Percentiles rank a stretch among this genome's conserved stretches.
These are phyloP conservation scores for Nicator chloris DNA, from an alignment of 2,113 vertebrate species.

Conservation along the genomic window DNA sequence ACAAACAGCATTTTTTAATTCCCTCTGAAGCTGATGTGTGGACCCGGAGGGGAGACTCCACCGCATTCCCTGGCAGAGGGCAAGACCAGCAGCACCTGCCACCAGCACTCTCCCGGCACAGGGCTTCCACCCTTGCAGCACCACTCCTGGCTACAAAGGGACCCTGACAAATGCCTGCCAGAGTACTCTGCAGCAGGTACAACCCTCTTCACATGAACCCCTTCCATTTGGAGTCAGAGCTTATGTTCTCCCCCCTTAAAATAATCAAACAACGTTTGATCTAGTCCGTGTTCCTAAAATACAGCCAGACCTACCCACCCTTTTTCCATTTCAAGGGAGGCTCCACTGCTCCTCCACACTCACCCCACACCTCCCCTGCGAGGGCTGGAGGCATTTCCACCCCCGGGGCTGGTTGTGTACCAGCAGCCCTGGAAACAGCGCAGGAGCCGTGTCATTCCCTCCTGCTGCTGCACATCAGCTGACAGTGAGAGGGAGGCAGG, in stretches of 20 bases:
- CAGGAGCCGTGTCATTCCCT: conserved; percentile 26
- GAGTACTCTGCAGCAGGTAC: not conserved
- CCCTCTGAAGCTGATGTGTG: not conserved
- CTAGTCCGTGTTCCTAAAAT: not conserved
- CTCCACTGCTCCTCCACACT: not conserved
- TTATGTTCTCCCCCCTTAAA: not conserved
- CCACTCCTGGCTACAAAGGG: not conserved
- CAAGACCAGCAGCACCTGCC: not conserved
- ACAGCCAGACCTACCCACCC: not conserved
- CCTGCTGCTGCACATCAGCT: conserved; percentile 6
- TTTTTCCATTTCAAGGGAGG: not conserved
- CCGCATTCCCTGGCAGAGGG: not conserved
- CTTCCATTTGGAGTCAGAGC: fast-evolving
- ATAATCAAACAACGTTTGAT: not conserved
- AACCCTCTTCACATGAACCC: not conserved
- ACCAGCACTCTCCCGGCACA: not conserved
- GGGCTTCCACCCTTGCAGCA: not conserved
- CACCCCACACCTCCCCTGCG: not conserved
- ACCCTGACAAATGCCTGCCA: not conserved
- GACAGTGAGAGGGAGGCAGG: not conserved
- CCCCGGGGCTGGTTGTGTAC: not conserved
- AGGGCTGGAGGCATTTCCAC: not conserved
- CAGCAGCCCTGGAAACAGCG: not conserved
- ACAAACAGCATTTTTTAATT: not conserved
- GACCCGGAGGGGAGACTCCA: not conserved